phyloP scores from a whole-genome alignment of 2,888 invertebrate species.

The Pandemis heparana region DNA sequence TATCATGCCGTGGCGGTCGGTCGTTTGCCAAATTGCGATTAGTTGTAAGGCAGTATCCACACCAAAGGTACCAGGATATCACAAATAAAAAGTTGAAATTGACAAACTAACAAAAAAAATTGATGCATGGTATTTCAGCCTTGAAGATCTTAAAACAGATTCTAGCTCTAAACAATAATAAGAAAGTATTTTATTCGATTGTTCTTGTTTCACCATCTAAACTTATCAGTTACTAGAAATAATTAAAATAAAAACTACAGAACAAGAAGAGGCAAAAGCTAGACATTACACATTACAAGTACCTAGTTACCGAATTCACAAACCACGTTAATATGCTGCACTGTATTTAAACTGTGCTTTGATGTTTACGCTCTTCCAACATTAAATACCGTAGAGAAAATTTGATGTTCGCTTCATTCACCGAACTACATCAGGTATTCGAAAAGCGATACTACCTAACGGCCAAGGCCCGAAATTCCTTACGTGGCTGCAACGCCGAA shows the following conservation, averaged over 20 bases:
- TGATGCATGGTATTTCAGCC: too few relatives aligned
- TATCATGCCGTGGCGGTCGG: neutral
- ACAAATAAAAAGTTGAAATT: too few relatives aligned
- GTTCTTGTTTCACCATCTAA: neutral
- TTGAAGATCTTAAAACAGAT: too few relatives aligned
- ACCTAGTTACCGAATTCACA: neutral
- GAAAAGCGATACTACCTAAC: conserved; percentile 23
- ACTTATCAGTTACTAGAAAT: neutral
- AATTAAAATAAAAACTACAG: too few relatives aligned
- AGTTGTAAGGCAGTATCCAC: neutral
- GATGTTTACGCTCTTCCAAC: neutral
- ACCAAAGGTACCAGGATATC: neutral
- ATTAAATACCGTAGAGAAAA: neutral
- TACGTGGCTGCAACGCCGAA: conserved; percentile 48
- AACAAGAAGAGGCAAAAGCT: neutral
- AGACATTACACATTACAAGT: neutral
- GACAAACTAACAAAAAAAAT: too few relatives aligned
- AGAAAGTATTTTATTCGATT: neutral
- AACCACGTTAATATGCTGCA: neutral
- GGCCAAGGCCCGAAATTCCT: conserved; percentile 45
- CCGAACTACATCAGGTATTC: conserved; percentile 25
- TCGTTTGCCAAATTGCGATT: conserved; percentile 15
- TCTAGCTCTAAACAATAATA: too few relatives aligned
- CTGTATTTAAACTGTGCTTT: neutral
- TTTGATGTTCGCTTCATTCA: conserved; percentile 4